These are phyloP conservation scores for Acestrorhynchus altus DNA, from an alignment of 2,797 vertebrate species.

Conservation along the genomic window DNA sequence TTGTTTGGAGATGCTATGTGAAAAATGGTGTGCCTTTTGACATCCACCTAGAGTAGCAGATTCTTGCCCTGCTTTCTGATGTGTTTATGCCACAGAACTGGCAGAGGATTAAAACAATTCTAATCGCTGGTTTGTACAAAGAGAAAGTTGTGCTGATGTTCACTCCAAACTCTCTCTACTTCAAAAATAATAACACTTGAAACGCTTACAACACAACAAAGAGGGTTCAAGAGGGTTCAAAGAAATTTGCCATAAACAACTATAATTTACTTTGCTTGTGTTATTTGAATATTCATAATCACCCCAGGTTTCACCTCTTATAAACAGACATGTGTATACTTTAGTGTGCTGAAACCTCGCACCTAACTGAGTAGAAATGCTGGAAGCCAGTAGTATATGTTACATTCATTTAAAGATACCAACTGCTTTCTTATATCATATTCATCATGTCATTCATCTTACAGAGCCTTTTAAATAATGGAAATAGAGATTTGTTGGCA, in stretches of 20 bases:
- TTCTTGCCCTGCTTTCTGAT: background rate
- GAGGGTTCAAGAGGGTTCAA: constrained; percentile 59
- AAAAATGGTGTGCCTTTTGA: constrained; percentile 11
- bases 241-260: constrained; percentile 57
- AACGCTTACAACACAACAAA: constrained; percentile 55
- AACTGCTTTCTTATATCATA: constrained; percentile 1
- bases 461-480: background rate
- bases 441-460: background rate
- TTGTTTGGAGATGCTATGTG: background rate
- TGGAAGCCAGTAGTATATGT: background rate
- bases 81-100: constrained; percentile 22
- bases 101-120: constrained; percentile 24
- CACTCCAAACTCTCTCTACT: constrained; percentile 50
- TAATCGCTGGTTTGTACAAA: constrained; percentile 34
- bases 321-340: constrained; percentile 49
- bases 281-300: constrained; percentile 64
- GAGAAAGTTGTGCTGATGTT: constrained; percentile 38
- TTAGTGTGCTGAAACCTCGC: constrained; percentile 42
- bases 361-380: constrained; percentile 16
- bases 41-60: background rate
- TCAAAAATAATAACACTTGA: constrained; percentile 54
- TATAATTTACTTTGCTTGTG: constrained; percentile 54
- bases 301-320: constrained; percentile 56
- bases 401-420: background rate
- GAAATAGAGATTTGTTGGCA: background rate